Percentiles rank a stretch among this genome's conserved stretches.
Conservation (phyloP, 2,888 invertebrate species). For the Alentia gelatinosa region DNA sequence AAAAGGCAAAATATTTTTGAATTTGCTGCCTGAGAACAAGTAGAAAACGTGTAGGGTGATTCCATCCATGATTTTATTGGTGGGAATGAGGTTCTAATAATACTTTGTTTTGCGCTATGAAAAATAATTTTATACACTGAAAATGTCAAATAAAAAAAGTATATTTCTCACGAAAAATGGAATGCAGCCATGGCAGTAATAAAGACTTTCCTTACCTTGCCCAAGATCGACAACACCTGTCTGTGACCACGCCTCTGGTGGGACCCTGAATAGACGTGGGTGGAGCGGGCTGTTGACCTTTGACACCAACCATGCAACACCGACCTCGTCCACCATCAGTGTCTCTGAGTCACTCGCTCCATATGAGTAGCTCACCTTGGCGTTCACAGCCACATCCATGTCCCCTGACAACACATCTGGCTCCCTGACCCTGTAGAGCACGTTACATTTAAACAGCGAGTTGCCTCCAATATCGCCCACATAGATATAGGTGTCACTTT, state of each 20-base stretch:
- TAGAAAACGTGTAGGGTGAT: too few species aligned
- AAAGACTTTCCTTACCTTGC: not conserved
- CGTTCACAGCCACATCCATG: not conserved
- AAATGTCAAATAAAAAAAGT: too few species aligned
- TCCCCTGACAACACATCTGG: not conserved
- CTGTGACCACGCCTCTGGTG: not conserved
- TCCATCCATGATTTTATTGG: too few species aligned
- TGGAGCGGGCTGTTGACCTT: not conserved
- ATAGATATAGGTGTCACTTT: not conserved
- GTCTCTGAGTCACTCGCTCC: not conserved
- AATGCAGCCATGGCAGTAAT: too few species aligned
- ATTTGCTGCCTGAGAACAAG: too few species aligned
- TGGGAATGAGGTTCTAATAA: too few species aligned
- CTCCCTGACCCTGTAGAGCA: not conserved
- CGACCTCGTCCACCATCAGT: not conserved
- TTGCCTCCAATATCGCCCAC: conserved; percentile 29
- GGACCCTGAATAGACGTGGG: not conserved
- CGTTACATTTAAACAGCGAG: not conserved
- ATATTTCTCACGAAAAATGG: too few species aligned
- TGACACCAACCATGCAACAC: not conserved
- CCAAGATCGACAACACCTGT: not conserved
- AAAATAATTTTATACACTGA: too few species aligned
- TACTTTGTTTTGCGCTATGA: too few species aligned
- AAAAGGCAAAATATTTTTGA: too few species aligned
- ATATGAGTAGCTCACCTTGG: not conserved